Conservation (phyloP, 2,113 vertebrate genomes). For the Periophthalmus modestus region DNA sequence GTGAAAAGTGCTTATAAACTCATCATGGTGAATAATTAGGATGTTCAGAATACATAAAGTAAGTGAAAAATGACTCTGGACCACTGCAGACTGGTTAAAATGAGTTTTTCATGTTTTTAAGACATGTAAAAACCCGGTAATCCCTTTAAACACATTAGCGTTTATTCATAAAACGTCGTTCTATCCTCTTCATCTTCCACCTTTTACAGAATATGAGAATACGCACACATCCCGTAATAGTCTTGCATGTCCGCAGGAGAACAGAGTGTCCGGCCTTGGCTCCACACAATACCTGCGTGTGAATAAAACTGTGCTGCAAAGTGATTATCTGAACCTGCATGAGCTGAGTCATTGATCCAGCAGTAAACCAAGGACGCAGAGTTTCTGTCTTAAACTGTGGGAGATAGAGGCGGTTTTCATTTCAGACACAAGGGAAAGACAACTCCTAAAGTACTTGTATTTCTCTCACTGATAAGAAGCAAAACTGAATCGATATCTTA, state of each 20-base stretch:
- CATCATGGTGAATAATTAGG: no score
- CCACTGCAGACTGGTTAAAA: no score
- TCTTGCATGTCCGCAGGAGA: constrained; percentile 11
- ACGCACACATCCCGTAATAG: constrained; percentile 7
- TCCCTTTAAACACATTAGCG: background rate
- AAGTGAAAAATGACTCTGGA: no score
- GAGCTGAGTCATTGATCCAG: constrained; percentile 41
- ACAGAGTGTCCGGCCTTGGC: constrained; percentile 1
- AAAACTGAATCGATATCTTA: no score
- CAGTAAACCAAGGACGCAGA: constrained; percentile 33
- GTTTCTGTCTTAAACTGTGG: constrained; percentile 1
- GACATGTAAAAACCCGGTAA: no score
- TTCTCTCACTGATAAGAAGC: background rate
- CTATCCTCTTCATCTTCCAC: constrained; percentile 7
- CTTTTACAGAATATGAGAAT: constrained; percentile 7
- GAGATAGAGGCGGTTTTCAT: background rate
- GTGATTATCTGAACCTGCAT: constrained; percentile 28
- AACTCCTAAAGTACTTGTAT: background rate
- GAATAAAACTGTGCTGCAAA: constrained; percentile 34
- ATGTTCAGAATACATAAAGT: no score
- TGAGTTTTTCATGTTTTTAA: no score
- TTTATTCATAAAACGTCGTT: background rate
- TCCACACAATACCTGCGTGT: background rate
- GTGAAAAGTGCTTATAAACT: no score
- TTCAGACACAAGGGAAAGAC: background rate